A percentile compares a stretch with the other conserved stretches of the same genome.
Conservation (phyloP, 2,797 vertebrate genomes). For the Poeciliopsis gracilis region DNA sequence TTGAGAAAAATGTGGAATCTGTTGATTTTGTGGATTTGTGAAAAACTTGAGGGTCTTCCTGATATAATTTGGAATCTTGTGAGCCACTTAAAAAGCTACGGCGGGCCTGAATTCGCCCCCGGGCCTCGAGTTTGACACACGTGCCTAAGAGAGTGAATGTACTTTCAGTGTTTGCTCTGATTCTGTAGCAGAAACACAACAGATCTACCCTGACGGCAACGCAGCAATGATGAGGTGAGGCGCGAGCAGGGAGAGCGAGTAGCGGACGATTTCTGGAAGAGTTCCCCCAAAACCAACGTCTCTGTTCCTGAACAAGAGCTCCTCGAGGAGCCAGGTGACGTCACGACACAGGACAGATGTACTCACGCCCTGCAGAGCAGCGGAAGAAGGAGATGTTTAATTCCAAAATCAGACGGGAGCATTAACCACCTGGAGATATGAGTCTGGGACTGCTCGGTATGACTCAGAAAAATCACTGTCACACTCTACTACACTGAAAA, state of each 20-base stretch:
- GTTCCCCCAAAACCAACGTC: constrained; percentile 88
- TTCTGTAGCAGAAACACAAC: background rate
- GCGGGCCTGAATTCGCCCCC: too few species aligned
- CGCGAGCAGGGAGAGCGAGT: constrained; percentile 80
- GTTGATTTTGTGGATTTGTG: too few species aligned
- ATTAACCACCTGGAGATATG: constrained; percentile 51
- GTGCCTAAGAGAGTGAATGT: background rate
- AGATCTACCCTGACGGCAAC: constrained; percentile 59
- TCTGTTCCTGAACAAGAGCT: constrained; percentile 85
- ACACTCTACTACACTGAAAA: constrained; percentile 54
- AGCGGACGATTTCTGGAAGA: constrained; percentile 77
- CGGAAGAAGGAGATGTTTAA: constrained; percentile 20
- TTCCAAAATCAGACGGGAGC: constrained; percentile 29
- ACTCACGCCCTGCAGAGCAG: constrained; percentile 79
- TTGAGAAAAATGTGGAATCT: too few species aligned
- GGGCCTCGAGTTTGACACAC: too few species aligned
- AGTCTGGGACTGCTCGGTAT: constrained; percentile 41
- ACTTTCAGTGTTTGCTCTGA: background rate
- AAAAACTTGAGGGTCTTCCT: too few species aligned
- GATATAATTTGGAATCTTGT: too few species aligned
- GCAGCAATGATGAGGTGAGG: constrained; percentile 74
- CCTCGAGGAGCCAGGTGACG: constrained; percentile 87
- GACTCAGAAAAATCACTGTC: constrained; percentile 60
- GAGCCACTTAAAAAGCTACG: too few species aligned
- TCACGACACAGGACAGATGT: constrained; percentile 83